Evolutionary conservation across 1,140 invertebrate species (phyloP), one percentile per base, ranked within the genome.

Genomic region (Eueides isabella): DNA sequence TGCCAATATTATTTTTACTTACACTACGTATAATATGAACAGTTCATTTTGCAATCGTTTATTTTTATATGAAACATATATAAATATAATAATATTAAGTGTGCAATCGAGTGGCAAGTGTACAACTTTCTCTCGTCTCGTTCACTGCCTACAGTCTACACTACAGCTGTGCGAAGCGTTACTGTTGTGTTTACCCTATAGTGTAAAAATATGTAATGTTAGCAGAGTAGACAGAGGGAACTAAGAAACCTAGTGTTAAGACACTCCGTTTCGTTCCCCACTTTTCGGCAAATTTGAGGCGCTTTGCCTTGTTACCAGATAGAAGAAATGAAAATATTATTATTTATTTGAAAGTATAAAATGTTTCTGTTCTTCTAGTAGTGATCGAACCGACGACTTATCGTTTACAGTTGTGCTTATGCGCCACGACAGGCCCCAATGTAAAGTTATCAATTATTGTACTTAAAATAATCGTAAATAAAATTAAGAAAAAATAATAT

Each of bases 111-210:
- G 30, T 31, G 71, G 29, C 65, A 38, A 66, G 62, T 44, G 26
- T 28, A 55, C 66, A 48, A 55, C 66, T 67, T 67, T 67, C 66
- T 55, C 48, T 67, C 66, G 70, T 61, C 35, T 67, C 66, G 44
- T 68, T 68, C 67, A 68, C 28, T 68, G 38, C 66, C 33, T 67
- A 19, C 23, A n/a, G 14, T 38, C 41, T 44, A 44, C 48, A 55
- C 48, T 26, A 67, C 66, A 67, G 66, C 66, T 67, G 66, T 31
- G 66, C 38, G 65, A 67, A 67, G 30, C 28, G 29, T 67, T 66
- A 55, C 48, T 67, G 71, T n/a, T n/a, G n/a, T n/a, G n/a, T 72
- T 72, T 66, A 71, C 55, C 63, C 16, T 30, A 67, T 48, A 55
- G 2, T 48, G 28, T 31, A 28, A n/a, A 28, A 29, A 14, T 48